Base-by-base conservation (phyloP, 64 coral and sea anemone genomes). In the Pocillopora verrucosa region DNA sequence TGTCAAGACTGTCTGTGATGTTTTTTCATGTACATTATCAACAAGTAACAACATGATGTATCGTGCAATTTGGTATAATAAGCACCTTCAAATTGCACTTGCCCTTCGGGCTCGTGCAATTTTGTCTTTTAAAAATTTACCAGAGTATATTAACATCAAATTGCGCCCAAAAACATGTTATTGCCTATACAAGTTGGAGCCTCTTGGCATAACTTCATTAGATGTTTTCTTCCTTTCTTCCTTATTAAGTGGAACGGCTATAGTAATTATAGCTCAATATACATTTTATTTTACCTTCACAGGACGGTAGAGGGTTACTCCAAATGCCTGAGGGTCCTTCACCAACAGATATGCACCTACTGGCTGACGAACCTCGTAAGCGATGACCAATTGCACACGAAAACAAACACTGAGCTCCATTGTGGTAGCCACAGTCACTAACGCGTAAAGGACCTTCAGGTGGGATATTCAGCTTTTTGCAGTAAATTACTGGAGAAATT, bases 311-410 rank as follows among this genome's bases (percentile, higher is more conserved):
- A 56, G 62, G 80, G 17, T 69, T 69, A 63, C 51, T 36, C 80
- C 80, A 84, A 62, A 67, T 68, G 51, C 80, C 80, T 69, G 62
- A 63, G 51, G 80, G 61, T 37, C 34, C 16, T 19, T 84, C 22
- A 12, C 61, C 63, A 17, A 6, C 16, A 13, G 80, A 36, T 68
- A 41, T 51, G 36, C 80, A 84, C 63, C 5, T 84, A 36, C 22
- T 37, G 36, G 62, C 45, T 69, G 80, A 84, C 51, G 80, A 84
- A 34, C 80, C 80, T 68, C 45, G 68, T 16, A 84, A 24, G 36
- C 80, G 80, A 69, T 84, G 13, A 67, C 62, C 80, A 84, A 69
- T 41, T 1, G 80, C 62, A 69, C 80, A 84, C 9, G 80, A 68
- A 36, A 84, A 69, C 15, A 67, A 24, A 45, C 80, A 84, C 36